Percentiles rank a stretch among this genome's conserved stretches.
Conservation (phyloP, 2,888 invertebrate species). For the Drosophila melanosoma region DNA sequence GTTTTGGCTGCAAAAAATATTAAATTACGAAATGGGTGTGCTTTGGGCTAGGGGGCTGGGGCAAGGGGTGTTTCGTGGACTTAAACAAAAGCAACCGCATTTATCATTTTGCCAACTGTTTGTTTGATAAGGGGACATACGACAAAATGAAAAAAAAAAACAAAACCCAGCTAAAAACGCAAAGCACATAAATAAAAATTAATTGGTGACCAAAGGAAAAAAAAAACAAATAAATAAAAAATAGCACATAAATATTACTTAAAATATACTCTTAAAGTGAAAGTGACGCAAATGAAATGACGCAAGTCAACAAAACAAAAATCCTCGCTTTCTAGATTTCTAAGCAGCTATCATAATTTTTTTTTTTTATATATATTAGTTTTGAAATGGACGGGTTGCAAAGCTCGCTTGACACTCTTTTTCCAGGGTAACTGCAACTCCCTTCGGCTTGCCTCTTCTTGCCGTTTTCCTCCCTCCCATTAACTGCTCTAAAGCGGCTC, state of each 20-base stretch:
- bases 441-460: not conserved
- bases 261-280: constrained; percentile 63
- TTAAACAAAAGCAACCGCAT: constrained; percentile 68
- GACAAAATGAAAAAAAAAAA: constrained; percentile 35
- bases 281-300: constrained; percentile 35
- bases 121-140: constrained; percentile 75
- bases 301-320: not conserved
- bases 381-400: not conserved
- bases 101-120: constrained; percentile 82
- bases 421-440: not conserved
- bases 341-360: not conserved
- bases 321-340: not conserved
- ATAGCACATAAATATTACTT: constrained; percentile 72
- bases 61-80: constrained; percentile 51
- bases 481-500: not conserved
- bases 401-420: not conserved
- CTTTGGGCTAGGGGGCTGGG: constrained; percentile 19
- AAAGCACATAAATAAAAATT: constrained; percentile 76
- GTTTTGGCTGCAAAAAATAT: constrained; percentile 62
- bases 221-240: constrained; percentile 22
- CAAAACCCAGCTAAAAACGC: constrained; percentile 45
- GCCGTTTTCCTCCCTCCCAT: not conserved
- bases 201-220: constrained; percentile 62
- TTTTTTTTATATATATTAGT: not conserved
- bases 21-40: constrained; percentile 70